Evolutionary conservation across 2,888 invertebrate species (phyloP).

Genomic region (Mythimna loreyi): DNA sequence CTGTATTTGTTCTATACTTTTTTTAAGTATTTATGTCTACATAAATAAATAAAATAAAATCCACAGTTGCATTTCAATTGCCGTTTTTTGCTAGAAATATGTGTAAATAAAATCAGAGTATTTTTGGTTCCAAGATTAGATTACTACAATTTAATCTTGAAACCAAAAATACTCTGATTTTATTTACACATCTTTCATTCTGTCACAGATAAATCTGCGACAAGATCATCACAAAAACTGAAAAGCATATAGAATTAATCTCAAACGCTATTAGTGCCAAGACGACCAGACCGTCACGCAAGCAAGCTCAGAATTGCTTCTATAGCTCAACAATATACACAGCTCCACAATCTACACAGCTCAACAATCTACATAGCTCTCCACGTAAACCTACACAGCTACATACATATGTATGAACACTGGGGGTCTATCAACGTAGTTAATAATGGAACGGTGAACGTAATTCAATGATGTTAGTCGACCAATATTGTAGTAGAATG

Average conservation of each 20-base stretch:
- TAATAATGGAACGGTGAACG: conserved; percentile 34
- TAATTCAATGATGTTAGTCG: conserved; percentile 34
- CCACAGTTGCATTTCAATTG: too few species aligned
- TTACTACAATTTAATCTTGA: too few species aligned
- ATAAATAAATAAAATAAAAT: too few species aligned
- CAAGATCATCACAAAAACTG: conserved; percentile 4
- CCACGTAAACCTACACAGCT: not conserved
- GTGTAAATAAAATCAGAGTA: too few species aligned
- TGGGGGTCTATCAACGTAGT: conserved; percentile 21
- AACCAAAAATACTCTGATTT: too few species aligned
- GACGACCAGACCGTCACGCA: conserved; percentile 2
- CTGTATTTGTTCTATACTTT: too few species aligned
- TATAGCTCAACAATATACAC: conserved; percentile 11
- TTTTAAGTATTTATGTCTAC: too few species aligned
- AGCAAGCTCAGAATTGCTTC: conserved; percentile 4
- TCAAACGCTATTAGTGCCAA: not conserved
- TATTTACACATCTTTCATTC: too few species aligned
- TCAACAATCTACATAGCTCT: conserved; percentile 1
- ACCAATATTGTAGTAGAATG: not conserved
- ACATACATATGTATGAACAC: not conserved
- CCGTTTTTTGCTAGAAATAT: too few species aligned
- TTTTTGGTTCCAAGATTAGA: too few species aligned
- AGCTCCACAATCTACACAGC: not conserved
- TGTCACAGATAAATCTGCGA: not conserved
- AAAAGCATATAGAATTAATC: not conserved